phyloP scores from a whole-genome alignment of 1,140 invertebrate genomes.

The Euglossa dilemma region DNA sequence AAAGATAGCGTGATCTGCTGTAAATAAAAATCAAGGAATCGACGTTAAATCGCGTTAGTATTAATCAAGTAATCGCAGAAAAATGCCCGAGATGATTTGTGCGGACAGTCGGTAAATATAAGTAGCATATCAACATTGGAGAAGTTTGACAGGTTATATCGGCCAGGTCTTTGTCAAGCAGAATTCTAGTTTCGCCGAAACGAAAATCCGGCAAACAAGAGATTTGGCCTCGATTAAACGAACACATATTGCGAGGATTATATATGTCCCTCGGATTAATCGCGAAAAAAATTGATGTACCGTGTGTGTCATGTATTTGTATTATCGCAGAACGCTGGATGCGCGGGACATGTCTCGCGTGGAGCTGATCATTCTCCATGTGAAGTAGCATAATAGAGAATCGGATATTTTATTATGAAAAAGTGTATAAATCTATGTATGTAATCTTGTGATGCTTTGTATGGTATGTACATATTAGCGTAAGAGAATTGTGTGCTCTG shows the following conservation, averaged over 20 bases:
- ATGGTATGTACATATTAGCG: slow-evolving; percentile 65
- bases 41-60: slow-evolving; percentile 18
- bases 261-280: slow-evolving; percentile 40
- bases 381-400: slow-evolving; percentile 74
- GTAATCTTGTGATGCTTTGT: slow-evolving; percentile 69
- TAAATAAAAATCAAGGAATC: slow-evolving; percentile 21
- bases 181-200: slow-evolving; percentile 33
- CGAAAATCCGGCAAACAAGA: slow-evolving; percentile 58
- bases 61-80: slow-evolving; percentile 16
- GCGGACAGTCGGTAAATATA: slow-evolving; percentile 39
- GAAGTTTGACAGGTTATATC: slow-evolving; percentile 27
- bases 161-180: slow-evolving; percentile 40
- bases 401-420: slow-evolving; percentile 79
- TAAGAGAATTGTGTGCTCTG: slow-evolving; percentile 59
- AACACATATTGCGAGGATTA: slow-evolving; percentile 24
- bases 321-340: slow-evolving; percentile 65
- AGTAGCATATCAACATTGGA: slow-evolving; percentile 71
- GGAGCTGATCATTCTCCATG: slow-evolving; percentile 66
- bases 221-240: slow-evolving; percentile 1
- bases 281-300: slow-evolving; percentile 67
- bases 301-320: slow-evolving; percentile 73
- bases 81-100: slow-evolving; percentile 19
- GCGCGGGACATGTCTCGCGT: slow-evolving; percentile 65
- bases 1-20: slow-evolving; percentile 2
- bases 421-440: slow-evolving; percentile 68